Evolutionary conservation across 2,797 vertebrate species (phyloP).

Genomic region (Squalus acanthias): DNA sequence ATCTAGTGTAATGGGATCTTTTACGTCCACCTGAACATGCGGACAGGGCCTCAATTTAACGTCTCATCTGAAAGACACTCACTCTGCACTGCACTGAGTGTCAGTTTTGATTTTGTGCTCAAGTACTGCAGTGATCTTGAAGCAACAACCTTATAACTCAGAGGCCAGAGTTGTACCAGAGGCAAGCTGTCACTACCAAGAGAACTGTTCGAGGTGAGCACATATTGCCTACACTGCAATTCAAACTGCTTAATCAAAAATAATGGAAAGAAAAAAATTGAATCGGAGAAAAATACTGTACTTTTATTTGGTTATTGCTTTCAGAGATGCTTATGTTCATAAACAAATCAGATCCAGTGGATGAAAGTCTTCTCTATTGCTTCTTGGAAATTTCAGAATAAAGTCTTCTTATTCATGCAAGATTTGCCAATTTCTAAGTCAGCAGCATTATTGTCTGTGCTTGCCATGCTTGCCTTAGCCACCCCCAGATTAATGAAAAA

Average conservation of each 20-base stretch:
- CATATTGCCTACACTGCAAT: background rate
- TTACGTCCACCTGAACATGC: background rate
- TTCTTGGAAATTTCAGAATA: background rate
- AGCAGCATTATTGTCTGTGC: background rate
- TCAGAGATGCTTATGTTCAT: background rate
- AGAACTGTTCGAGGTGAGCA: background rate
- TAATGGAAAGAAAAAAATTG: background rate
- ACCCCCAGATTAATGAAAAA: background rate
- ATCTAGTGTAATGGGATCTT: background rate
- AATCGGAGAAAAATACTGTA: background rate
- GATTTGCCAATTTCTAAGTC: background rate
- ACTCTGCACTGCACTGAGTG: background rate
- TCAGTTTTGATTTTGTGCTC: background rate
- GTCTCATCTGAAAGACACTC: background rate
- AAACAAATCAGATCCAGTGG: background rate
- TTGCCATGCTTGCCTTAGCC: too few species aligned
- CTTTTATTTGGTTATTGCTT: background rate
- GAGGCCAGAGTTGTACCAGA: background rate
- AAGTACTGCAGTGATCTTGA: background rate
- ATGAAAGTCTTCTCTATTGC: background rate
- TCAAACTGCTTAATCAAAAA: background rate
- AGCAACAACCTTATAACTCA: background rate
- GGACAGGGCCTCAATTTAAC: background rate
- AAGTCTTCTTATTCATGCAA: background rate
- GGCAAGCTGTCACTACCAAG: background rate